Base-by-base conservation (phyloP, 1,140 invertebrate genomes). In the Zaprionus vittiger region DNA sequence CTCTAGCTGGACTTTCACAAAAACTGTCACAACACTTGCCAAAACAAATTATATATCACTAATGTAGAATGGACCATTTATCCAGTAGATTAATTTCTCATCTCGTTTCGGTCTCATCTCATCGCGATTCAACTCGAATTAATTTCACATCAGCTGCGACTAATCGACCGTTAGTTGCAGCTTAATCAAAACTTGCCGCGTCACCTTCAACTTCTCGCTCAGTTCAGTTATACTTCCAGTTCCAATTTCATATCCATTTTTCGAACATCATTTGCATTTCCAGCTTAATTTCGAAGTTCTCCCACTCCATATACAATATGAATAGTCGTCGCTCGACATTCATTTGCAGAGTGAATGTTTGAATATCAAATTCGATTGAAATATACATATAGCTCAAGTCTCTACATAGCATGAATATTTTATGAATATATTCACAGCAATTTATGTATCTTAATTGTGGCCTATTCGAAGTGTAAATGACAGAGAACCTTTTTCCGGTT, bases 401-500 rank as follows among this genome's bases (percentile, higher is more conserved):
- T 22, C 17, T 52, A 52, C 22, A 49, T 49, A 5, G 17, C 12
- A 22, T 24, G 15, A 6, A 38, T n/a, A 17, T 17, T 14, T 52
- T 52, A 41, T 41, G 20, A 60, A 77, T 77, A 77, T 77, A 66
- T 77, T 73, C 38, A 73, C 56, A 34, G 37, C 57, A 70, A 83
- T 82, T 78, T 78, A 81, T 81, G 75, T 74, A 65, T 67, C 73
- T 73, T 71, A 55, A 73, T 57, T 68, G 52, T 47, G 66, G 28
- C 31, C 56, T 59, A 68, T 47, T 47, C 59, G 65, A 31, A 54
- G 47, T 67, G 59, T 63, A 41, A 76, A 76, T 76, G 73, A 61
- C n/a, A 47, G 38, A 61, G 55, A 72, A 72, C 37, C 68, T 76
- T 64, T 77, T 62, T 71, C 49, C 38, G 31, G 24, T 14, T 26